Conservation (phyloP, 2,113 vertebrate species). For the Ceratotherium simum region DNA sequence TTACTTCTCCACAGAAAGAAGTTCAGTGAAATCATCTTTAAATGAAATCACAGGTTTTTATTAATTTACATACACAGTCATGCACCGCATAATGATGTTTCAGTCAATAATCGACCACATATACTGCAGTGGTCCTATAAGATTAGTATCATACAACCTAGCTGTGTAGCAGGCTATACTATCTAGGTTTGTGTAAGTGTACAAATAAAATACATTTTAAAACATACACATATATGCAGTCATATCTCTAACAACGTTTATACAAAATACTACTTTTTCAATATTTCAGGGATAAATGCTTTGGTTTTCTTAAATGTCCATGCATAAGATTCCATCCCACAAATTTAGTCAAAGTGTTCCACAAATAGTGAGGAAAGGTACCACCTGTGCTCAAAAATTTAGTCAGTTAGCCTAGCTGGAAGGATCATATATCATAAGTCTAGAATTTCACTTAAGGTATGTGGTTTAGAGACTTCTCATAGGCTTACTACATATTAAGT, state of each 20-base stretch:
- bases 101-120: too few relatives aligned
- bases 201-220: neutral
- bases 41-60: neutral
- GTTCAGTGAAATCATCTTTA: neutral
- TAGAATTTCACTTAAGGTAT: conserved; percentile 58
- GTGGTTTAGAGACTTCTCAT: conserved; percentile 61
- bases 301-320: neutral
- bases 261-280: neutral
- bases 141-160: too few relatives aligned
- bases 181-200: too few relatives aligned
- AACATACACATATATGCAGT: neutral
- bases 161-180: too few relatives aligned
- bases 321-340: conserved; percentile 57
- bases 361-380: conserved; percentile 63
- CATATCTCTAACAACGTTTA: neutral
- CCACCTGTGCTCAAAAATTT: conserved; percentile 68
- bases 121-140: too few relatives aligned
- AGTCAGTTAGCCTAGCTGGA: conserved; percentile 67
- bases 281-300: neutral
- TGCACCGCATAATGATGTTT: too few relatives aligned
- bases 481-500: conserved; percentile 62
- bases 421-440: conserved; percentile 43
- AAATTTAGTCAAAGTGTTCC: conserved; percentile 60
- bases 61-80: neutral
- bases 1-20: neutral